Evolutionary conservation across 2,113 vertebrate species (phyloP), one percentile per base, ranked within the genome.

Genomic region (Stictonetta naevosa): DNA sequence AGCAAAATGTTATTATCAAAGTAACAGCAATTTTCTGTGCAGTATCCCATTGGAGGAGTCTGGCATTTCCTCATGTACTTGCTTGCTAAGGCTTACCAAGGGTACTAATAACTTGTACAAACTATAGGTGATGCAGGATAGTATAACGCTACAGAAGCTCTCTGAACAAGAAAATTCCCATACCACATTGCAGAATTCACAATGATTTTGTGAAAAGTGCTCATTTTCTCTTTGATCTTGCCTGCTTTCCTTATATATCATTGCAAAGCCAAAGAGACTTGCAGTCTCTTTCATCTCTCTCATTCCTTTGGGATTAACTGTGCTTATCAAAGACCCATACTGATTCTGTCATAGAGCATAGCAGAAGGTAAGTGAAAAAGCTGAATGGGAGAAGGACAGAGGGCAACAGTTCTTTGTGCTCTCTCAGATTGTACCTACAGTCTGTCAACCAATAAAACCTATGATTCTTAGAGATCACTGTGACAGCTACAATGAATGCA

Each of bases 401-500:
- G 4, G 46, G 36, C 4, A n/a, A 11, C 14, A 68, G 18, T n/a
- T 26, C 42, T 55, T 83, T 42, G 13, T 50, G 12, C 22, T 5
- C 13, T 75, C 20, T 44, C 18, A 38, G 11, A 21, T 85, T 68
- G 44, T 5, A 18, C 16, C 16, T 46, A 16, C 13, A 34, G 17
- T 9, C 40, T 28, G 25, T 10, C 16, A 21, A 23, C 6, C 19
- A 12, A 15, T 6, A 36, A 9, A 83, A 31, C 25, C 58, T 21
- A 3, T 1, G 5, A 9, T 42, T 44, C 6, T 20, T 46, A 7
- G 13, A 60, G 58, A 15, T 7, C 3, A 2, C 12, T 25, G 16
- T 10, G 10, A 10, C 7, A 7, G 23, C 10, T 0, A 0, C 10
- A 21, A 50, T 11, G 5, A 74, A 25, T 13, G 18, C 11, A 68